These are phyloP conservation scores for Mimas tiliae DNA, from an alignment of 2,888 invertebrate genomes.

Conservation along the genomic window DNA sequence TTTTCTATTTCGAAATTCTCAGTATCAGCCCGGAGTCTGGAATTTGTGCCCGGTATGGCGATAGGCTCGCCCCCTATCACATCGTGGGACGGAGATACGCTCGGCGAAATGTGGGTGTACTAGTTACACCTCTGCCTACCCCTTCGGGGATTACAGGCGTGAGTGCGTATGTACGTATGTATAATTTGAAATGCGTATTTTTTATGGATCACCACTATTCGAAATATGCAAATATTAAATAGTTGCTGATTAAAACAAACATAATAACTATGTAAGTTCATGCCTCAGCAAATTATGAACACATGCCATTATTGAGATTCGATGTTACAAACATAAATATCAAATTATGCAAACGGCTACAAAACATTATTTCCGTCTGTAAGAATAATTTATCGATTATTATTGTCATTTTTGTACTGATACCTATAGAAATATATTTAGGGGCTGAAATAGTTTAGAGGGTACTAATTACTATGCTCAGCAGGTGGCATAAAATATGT, in stretches of 20 bases:
- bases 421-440: not conserved
- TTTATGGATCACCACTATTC: not conserved
- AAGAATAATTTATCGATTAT: constrained; percentile 47
- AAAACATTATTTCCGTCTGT: not conserved
- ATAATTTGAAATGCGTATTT: not conserved
- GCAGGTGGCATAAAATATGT: not conserved
- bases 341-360: not conserved
- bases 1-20: no score
- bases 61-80: no score
- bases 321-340: not conserved
- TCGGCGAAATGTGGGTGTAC: no score
- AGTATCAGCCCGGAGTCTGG: no score
- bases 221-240: not conserved
- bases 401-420: constrained; percentile 52
- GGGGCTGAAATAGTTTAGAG: not conserved
- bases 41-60: no score
- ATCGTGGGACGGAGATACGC: no score
- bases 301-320: constrained; percentile 8
- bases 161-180: no score
- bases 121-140: no score
- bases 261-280: no score
- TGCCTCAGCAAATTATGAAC: not conserved
- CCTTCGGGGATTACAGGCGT: no score
- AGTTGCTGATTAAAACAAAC: not conserved
- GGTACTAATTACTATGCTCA: not conserved